These are phyloP conservation scores for Trichosurus vulpecula DNA, from an alignment of 2,797 vertebrate species.

Conservation along the genomic window DNA sequence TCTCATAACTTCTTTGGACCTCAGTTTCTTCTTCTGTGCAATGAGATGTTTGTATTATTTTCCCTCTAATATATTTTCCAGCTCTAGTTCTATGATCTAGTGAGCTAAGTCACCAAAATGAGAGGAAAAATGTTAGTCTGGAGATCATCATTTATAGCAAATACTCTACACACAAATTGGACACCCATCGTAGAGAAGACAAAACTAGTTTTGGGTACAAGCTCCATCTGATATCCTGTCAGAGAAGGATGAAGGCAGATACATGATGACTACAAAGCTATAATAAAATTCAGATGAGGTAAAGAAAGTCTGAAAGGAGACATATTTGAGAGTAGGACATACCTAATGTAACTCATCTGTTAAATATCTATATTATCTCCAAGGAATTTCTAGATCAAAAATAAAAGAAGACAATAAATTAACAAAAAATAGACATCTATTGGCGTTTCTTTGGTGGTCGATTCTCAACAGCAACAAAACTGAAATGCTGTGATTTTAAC, in stretches of 20 bases:
- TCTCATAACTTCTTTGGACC: neutral
- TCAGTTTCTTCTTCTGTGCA: neutral
- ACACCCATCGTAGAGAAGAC: neutral
- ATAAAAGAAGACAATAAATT: neutral
- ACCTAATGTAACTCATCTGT: neutral
- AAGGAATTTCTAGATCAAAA: neutral
- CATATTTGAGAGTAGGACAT: neutral
- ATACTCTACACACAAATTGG: neutral
- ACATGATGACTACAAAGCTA: neutral
- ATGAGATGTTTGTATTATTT: neutral
- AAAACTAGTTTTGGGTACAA: neutral
- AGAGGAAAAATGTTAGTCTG: neutral
- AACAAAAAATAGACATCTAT: neutral
- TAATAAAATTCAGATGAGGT: neutral
- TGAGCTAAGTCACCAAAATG: neutral
- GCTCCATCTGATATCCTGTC: neutral
- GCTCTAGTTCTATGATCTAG: no score
- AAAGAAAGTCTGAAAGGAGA: neutral
- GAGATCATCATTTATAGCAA: neutral
- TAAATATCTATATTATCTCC: neutral
- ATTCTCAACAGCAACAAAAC: neutral
- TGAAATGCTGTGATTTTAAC: neutral
- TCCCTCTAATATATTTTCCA: no score
- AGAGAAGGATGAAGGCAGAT: no score
- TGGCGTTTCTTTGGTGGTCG: neutral